These are phyloP conservation scores for Ptyas mucosa DNA, from an alignment of 2,113 vertebrate species.

Conservation along the genomic window DNA sequence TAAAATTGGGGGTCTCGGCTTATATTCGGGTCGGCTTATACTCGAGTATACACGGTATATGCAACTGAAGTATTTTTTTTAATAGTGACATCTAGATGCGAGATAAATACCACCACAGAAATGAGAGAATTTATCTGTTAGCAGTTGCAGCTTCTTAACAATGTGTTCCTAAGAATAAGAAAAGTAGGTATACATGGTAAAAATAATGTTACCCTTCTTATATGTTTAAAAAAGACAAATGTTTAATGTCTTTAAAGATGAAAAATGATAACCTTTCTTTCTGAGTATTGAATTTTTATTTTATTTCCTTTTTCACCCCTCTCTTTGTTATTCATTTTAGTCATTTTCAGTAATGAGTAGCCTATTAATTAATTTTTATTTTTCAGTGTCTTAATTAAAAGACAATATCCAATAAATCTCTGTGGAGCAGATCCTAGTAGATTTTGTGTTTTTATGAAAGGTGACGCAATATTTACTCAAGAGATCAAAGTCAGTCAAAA, in stretches of 20 bases:
- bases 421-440: fast-evolving
- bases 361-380: not conserved
- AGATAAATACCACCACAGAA: not conserved
- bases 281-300: not conserved
- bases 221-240: not conserved
- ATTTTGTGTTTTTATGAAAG: constrained; percentile 6
- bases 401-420: not conserved
- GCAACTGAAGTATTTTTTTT: not conserved
- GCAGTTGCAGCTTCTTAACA: not conserved
- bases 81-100: not conserved
- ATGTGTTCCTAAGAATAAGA: not conserved
- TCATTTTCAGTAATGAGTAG: not conserved
- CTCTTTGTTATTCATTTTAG: not conserved
- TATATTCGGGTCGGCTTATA: no score
- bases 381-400: not conserved
- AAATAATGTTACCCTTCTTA: not conserved
- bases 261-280: not conserved
- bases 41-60: no score
- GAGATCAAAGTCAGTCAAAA: constrained; percentile 3
- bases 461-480: not conserved
- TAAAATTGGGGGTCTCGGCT: no score
- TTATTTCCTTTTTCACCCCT: not conserved
- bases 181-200: not conserved
- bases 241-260: not conserved
- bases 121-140: not conserved